Conservation (phyloP, 2,888 invertebrate genomes). For the Aleiodes testaceus region DNA sequence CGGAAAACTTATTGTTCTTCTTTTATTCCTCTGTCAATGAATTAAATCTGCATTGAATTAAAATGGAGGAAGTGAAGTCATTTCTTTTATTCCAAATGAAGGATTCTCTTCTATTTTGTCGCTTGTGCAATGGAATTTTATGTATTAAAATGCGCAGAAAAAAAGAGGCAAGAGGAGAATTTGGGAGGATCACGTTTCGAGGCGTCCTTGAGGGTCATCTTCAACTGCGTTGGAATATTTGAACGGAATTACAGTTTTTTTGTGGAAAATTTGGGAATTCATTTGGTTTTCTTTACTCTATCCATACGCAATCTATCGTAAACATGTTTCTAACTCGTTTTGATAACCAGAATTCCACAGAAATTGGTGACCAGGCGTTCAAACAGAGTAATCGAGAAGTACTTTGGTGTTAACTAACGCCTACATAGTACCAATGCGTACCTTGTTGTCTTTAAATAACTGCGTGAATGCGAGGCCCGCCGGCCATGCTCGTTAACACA, state of each 20-base stretch:
- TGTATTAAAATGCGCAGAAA: too few species aligned
- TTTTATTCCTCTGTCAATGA: neutral
- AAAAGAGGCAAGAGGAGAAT: neutral
- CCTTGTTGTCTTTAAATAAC: conserved; percentile 43
- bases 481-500: conserved; percentile 11
- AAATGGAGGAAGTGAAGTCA: too few species aligned
- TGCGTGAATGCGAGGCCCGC: conserved; percentile 16
- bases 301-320: too few species aligned
- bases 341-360: neutral
- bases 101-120: too few species aligned
- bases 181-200: conserved; percentile 3
- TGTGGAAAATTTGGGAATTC: too few species aligned
- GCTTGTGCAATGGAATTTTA: too few species aligned
- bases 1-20: neutral
- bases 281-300: too few species aligned
- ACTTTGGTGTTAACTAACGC: conserved; percentile 36
- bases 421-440: conserved; percentile 23
- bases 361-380: neutral
- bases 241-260: too few species aligned
- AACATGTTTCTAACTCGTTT: neutral
- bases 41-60: neutral
- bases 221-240: neutral
- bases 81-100: too few species aligned
- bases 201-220: conserved; percentile 4
- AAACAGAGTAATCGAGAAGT: conserved; percentile 17